Percentiles rank a stretch among this genome's conserved stretches.
phyloP scores from a whole-genome alignment of 2,113 vertebrate species.

The Ardeotis arabs region DNA sequence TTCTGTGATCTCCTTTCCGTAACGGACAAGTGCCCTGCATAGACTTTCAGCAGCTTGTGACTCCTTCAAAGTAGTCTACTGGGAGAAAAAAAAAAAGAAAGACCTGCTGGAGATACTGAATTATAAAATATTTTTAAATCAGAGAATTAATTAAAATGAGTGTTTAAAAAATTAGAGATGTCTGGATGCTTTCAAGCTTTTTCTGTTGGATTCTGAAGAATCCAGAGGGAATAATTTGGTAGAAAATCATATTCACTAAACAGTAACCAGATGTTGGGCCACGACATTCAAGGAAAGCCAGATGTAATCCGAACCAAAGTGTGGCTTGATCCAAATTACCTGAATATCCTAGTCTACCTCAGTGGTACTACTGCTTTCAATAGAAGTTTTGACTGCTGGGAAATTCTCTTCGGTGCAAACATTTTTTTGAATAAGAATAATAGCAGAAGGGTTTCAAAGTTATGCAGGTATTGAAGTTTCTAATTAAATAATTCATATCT shows the following conservation, averaged over 20 bases:
- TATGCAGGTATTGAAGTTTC: slow-evolving; percentile 11
- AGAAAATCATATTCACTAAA: neutral
- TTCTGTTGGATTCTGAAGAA: neutral
- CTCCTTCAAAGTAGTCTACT: slow-evolving; percentile 25
- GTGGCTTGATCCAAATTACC: neutral
- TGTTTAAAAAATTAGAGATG: neutral
- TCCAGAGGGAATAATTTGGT: neutral
- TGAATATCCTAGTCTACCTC: neutral
- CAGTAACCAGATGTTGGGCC: neutral
- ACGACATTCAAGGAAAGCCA: neutral
- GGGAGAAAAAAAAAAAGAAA: neutral
- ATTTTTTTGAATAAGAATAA: neutral
- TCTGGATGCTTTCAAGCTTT: slow-evolving; percentile 1
- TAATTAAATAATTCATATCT: slow-evolving; percentile 51
- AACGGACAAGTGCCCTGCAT: neutral
- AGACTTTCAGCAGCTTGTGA: neutral
- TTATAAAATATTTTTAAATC: slow-evolving; percentile 12
- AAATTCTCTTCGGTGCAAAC: neutral
- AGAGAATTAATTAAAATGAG: slow-evolving; percentile 20
- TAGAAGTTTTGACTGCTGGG: neutral
- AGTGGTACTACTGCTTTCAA: neutral
- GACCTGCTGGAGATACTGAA: neutral
- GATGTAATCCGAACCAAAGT: neutral
- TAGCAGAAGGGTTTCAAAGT: neutral
- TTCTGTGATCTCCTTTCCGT: slow-evolving; percentile 27